A percentile compares a stretch with the other conserved stretches of the same genome.
These are phyloP conservation scores for Drosophila pandora DNA, from an alignment of 1,140 invertebrate genomes.

Conservation along the genomic window DNA sequence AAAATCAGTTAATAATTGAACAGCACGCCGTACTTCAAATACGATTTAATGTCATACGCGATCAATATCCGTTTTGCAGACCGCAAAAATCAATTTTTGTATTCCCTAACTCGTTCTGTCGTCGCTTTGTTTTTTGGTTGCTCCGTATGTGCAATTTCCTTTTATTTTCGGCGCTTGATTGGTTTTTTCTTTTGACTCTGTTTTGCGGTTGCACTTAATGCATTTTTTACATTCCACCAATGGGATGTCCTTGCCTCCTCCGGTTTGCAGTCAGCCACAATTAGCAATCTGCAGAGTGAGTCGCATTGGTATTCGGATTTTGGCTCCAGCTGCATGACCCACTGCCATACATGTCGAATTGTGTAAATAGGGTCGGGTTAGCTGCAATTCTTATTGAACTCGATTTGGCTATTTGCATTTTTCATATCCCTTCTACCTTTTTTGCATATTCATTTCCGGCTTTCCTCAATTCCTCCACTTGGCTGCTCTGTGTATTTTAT, in stretches of 20 bases:
- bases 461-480: slow-evolving; percentile 61
- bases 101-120: slow-evolving; percentile 55
- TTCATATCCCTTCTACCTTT: slow-evolving; percentile 72
- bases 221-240: slow-evolving; percentile 61
- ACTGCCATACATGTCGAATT: slow-evolving; percentile 21
- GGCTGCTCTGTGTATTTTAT: slow-evolving; percentile 44
- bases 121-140: slow-evolving; percentile 26
- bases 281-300: slow-evolving; percentile 64
- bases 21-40: slow-evolving; percentile 13
- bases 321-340: slow-evolving; percentile 11
- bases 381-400: slow-evolving; percentile 66
- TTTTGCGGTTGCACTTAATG: slow-evolving; percentile 74
- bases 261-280: slow-evolving; percentile 57
- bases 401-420: slow-evolving; percentile 79
- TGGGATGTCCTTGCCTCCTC: slow-evolving; percentile 29
- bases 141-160: slow-evolving; percentile 63
- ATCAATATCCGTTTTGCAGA: slow-evolving; percentile 55
- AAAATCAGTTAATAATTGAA: slow-evolving; percentile 27
- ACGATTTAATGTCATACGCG: slow-evolving; percentile 47
- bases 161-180: slow-evolving; percentile 39
- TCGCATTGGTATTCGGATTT: slow-evolving; percentile 50
- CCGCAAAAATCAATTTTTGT: slow-evolving; percentile 78
- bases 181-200: slow-evolving; percentile 51
- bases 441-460: slow-evolving; percentile 79
- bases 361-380: slow-evolving; percentile 59